phyloP scores from a whole-genome alignment of 1,140 invertebrate genomes.

The Meloidogyne chitwoodi region DNA sequence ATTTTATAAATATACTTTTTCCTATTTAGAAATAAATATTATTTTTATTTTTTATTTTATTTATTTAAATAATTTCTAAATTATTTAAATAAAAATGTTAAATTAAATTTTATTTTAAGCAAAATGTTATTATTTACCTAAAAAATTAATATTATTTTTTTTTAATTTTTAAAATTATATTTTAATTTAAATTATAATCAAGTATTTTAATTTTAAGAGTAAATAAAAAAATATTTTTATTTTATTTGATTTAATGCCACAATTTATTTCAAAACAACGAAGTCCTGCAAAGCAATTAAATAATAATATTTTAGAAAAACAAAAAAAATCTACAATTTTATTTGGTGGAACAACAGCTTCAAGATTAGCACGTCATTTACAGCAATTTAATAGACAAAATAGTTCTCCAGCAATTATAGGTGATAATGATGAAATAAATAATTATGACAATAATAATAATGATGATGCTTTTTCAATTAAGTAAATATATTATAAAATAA shows the following conservation, averaged over 20 bases:
- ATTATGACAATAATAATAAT: not conserved
- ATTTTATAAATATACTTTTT: no score
- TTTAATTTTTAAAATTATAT: no score
- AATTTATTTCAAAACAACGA: not conserved
- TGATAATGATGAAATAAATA: conserved; percentile 6
- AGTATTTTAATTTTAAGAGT: no score
- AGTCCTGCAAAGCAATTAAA: not conserved
- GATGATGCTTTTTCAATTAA: not conserved
- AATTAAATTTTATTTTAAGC: no score
- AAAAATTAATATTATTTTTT: no score
- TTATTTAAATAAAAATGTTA: no score
- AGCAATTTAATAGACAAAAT: conserved; percentile 1
- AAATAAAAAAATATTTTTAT: no score
- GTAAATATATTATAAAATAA: not conserved
- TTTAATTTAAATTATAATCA: no score
- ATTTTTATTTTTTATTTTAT: no score
- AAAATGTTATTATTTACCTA: no score
- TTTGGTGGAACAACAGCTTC: not conserved
- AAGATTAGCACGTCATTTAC: not conserved
- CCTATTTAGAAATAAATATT: no score
- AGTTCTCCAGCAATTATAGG: conserved; percentile 1
- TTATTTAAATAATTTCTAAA: no score
- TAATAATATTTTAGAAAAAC: not conserved
- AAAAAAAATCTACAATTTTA: not conserved
- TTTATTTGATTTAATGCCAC: not conserved